These are phyloP conservation scores for Ptilorrhoa leucosticta DNA, from an alignment of 2,113 vertebrate genomes.

Conservation along the genomic window DNA sequence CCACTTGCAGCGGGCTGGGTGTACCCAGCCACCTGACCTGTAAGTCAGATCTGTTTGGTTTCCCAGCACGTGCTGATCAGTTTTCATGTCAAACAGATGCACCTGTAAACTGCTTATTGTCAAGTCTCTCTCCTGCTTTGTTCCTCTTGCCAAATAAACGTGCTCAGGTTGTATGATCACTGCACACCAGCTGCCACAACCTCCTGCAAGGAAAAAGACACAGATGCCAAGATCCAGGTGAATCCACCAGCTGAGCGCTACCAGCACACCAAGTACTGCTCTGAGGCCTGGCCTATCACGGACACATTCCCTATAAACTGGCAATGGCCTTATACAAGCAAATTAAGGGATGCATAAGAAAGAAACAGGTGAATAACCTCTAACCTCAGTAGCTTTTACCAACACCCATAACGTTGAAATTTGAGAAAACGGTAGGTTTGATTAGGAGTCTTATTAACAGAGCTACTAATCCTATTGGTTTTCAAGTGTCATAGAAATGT, in stretches of 20 bases:
- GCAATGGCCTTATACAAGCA: fast-evolving
- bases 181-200: not conserved
- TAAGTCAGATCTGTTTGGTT: not conserved
- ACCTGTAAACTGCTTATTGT: not conserved
- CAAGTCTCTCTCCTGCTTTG: not conserved
- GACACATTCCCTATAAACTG: not conserved
- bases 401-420: not conserved
- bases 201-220: not conserved
- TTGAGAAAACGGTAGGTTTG: not conserved
- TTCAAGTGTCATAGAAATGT: not conserved
- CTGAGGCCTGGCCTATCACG: fast-evolving
- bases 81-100: not conserved
- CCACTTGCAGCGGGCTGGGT: not conserved
- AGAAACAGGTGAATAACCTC: not conserved
- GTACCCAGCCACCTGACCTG: not conserved
- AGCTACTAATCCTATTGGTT: not conserved
- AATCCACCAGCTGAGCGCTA: not conserved
- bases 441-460: not conserved
- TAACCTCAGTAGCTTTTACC: not conserved
- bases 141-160: not conserved
- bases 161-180: not conserved
- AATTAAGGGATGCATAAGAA: not conserved
- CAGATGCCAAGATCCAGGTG: not conserved
- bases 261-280: not conserved
- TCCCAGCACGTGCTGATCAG: not conserved